phyloP scores from a whole-genome alignment of 2,888 invertebrate genomes.

The Tenthredo scrophulariae region DNA sequence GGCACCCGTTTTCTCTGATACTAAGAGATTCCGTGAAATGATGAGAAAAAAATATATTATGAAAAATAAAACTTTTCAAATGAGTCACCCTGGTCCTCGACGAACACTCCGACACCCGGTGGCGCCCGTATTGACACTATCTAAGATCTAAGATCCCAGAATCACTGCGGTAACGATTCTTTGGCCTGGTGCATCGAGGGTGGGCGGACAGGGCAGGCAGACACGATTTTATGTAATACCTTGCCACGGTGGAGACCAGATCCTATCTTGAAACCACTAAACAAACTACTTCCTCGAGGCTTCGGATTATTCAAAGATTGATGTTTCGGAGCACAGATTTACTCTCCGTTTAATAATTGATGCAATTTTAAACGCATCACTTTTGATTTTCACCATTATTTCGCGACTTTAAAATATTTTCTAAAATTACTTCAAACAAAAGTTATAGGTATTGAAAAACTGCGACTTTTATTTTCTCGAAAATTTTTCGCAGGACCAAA shows the following conservation, averaged over 20 bases:
- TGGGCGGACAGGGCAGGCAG: background rate
- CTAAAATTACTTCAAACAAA: background rate
- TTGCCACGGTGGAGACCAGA: slow-evolving; percentile 26
- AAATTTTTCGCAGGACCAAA: background rate
- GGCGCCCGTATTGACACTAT: slow-evolving; percentile 68
- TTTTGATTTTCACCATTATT: background rate
- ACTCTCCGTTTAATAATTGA: background rate
- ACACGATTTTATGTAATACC: slow-evolving; percentile 42
- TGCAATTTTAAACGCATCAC: background rate
- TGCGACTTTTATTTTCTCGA: background rate
- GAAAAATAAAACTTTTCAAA: background rate
- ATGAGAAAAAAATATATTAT: too few species aligned
- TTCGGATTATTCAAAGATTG: slow-evolving; percentile 6
- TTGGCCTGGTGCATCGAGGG: background rate
- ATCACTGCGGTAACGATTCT: slow-evolving; percentile 43
- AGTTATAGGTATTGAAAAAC: background rate
- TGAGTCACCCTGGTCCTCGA: slow-evolving; percentile 59
- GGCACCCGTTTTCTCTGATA: too few species aligned
- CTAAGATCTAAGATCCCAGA: slow-evolving; percentile 57
- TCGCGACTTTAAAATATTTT: background rate
- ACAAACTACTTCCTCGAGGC: slow-evolving; percentile 40
- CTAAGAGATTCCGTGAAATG: too few species aligned
- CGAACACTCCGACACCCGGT: slow-evolving; percentile 56
- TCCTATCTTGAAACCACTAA: slow-evolving; percentile 46
- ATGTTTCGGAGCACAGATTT: background rate